Conservation (phyloP, 1,140 invertebrate species). For the Philotrypesis tridentata region DNA sequence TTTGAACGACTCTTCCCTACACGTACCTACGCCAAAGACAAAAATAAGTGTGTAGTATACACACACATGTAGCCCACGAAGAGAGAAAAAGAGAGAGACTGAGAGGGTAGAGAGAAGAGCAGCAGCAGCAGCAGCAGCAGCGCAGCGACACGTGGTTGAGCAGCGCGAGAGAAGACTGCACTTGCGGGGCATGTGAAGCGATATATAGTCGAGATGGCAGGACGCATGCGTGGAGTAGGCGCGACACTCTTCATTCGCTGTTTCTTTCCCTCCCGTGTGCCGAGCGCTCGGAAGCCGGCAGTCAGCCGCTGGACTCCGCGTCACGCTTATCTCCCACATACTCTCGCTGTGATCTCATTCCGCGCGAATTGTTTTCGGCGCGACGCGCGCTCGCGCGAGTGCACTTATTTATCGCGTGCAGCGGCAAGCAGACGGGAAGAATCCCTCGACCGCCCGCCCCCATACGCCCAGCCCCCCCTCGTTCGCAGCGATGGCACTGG, state of each 20-base stretch:
- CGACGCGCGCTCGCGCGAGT: not conserved
- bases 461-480: no score
- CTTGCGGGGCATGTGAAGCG: not conserved
- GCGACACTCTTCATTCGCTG: not conserved
- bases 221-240: slow-evolving; percentile 36
- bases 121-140: not conserved
- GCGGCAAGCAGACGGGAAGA: no score
- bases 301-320: slow-evolving; percentile 64
- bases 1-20: not conserved
- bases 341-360: not conserved
- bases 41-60: not conserved
- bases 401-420: not conserved
- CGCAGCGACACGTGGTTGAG: slow-evolving; percentile 32
- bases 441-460: no score
- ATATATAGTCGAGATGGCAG: no score
- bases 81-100: no score
- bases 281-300: slow-evolving; percentile 44
- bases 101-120: no score
- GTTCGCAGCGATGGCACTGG: not conserved
- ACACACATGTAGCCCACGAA: no score
- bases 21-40: not conserved
- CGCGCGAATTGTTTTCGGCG: not conserved
- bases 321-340: slow-evolving; percentile 47
- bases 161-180: not conserved
- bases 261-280: not conserved